Conservation (phyloP, 2,888 invertebrate species). For the Melipona beecheii region DNA sequence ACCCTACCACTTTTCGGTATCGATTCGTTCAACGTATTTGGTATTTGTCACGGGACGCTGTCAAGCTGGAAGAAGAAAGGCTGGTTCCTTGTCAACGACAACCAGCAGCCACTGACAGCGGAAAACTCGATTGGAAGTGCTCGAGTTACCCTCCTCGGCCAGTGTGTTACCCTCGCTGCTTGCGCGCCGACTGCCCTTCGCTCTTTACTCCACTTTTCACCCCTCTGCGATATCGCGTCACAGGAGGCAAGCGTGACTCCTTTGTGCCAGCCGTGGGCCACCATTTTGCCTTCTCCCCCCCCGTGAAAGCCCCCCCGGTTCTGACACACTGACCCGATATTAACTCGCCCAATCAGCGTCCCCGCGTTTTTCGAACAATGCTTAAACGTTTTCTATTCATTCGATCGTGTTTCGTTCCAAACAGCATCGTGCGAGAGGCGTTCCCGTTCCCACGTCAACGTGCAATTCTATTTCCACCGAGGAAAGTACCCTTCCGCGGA, state of each 20-base stretch:
- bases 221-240: conserved; percentile 48
- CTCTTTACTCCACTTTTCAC: conserved; percentile 46
- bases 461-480: neutral
- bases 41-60: conserved; percentile 34
- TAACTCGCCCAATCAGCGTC: conserved; percentile 46
- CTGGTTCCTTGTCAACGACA: conserved; percentile 25
- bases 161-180: conserved; percentile 25
- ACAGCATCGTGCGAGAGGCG: neutral
- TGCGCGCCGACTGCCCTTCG: neutral
- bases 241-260: conserved; percentile 42
- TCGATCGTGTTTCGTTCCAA: neutral
- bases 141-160: conserved; percentile 33
- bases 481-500: neutral
- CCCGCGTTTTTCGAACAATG: neutral
- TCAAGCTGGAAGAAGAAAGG: neutral
- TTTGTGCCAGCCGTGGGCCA: conserved; percentile 50
- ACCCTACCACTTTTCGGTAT: conserved; percentile 35
- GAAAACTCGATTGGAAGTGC: conserved; percentile 67
- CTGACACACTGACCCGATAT: conserved; percentile 80
- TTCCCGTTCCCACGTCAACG: neutral
- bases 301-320: conserved; percentile 41
- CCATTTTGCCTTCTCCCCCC: conserved; percentile 30
- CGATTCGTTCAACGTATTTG: conserved; percentile 48
- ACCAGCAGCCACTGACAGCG: conserved; percentile 50
- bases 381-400: conserved; percentile 17